These are phyloP conservation scores for Mechanitis mazaeus DNA, from an alignment of 2,888 invertebrate species.

Conservation along the genomic window DNA sequence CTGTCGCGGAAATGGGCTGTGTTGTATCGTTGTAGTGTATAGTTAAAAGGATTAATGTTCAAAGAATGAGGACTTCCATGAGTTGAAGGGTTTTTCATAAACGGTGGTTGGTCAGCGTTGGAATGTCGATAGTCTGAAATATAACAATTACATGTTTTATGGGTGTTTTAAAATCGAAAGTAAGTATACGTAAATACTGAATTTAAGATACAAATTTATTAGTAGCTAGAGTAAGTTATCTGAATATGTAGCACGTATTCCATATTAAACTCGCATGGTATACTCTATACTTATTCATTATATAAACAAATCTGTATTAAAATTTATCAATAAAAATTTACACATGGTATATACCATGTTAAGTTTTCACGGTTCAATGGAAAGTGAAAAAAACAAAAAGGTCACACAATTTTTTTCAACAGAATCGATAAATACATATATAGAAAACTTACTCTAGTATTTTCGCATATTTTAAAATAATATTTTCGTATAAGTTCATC, in stretches of 20 bases:
- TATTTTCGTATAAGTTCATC: neutral
- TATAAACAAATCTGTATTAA: too few relatives aligned
- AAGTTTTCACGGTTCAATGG: too few relatives aligned
- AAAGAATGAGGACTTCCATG: slow-evolving; percentile 47
- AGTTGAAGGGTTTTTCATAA: slow-evolving; percentile 45
- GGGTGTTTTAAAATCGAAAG: neutral
- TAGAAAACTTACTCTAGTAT: neutral
- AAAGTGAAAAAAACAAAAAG: too few relatives aligned
- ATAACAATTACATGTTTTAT: slow-evolving; percentile 13
- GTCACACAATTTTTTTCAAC: too few relatives aligned
- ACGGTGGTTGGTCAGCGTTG: slow-evolving; percentile 73
- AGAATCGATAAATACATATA: neutral
- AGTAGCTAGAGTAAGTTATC: neutral
- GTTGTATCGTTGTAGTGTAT: slow-evolving; percentile 50
- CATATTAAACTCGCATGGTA: neutral
- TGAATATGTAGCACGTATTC: too few relatives aligned
- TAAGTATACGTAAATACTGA: neutral
- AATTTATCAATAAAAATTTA: too few relatives aligned
- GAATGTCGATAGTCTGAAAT: slow-evolving; percentile 81
- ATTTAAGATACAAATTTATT: neutral
- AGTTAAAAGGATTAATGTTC: slow-evolving; percentile 51
- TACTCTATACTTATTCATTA: neutral
- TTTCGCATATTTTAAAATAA: neutral
- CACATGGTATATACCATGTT: too few relatives aligned
- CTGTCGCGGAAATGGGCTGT: slow-evolving; percentile 58